Conservation (phyloP, 2,113 vertebrate genomes). For the Lycaon pictus region DNA sequence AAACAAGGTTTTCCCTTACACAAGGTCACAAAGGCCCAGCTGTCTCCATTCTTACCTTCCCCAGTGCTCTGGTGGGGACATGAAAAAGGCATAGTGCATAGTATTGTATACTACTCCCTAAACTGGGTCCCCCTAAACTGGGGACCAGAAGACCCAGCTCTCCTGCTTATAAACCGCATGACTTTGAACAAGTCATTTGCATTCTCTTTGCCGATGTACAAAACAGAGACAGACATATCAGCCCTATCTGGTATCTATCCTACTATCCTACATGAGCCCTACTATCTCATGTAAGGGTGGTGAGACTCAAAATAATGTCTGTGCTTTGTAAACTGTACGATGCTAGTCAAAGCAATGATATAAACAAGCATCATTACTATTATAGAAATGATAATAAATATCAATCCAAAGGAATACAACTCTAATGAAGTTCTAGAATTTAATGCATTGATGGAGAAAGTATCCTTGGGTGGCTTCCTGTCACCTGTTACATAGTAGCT, state of each 20-base stretch:
- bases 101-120: not conserved
- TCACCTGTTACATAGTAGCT: not conserved
- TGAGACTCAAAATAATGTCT: not conserved
- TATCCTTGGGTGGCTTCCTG: conserved; percentile 1
- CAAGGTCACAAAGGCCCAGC: not conserved
- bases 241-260: not conserved
- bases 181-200: not conserved
- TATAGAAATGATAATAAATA: conserved; percentile 29
- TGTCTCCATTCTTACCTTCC: not conserved
- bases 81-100: not conserved
- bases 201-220: not conserved
- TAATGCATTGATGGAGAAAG: not conserved
- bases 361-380: not conserved
- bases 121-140: not conserved
- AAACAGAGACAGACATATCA: conserved; percentile 4
- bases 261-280: too few species aligned
- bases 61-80: not conserved
- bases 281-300: not conserved
- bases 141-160: not conserved
- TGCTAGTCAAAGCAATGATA: not conserved
- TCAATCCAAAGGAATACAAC: not conserved
- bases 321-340: not conserved
- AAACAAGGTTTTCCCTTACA: not conserved
- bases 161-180: not conserved
- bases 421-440: not conserved